Evolutionary conservation across 2,797 vertebrate genomes (phyloP), one percentile per base, ranked within the genome.

Genomic region (Alfaro cultratus): DNA sequence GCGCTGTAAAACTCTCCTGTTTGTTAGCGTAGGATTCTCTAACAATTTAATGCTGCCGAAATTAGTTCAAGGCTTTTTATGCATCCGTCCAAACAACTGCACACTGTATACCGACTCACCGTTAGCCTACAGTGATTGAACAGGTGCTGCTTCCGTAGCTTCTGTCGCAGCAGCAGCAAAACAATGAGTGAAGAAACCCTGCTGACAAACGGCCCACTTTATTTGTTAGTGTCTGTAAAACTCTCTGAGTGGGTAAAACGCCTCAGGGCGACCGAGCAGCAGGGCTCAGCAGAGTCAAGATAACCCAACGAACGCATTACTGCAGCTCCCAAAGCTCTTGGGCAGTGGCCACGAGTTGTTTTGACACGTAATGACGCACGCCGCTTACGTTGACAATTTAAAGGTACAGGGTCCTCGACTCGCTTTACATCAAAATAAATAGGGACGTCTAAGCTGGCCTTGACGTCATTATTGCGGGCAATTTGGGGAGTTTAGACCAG

Each of bases 351-450:
- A 70, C 73, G 0, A 68, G 31, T 41, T 83, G 79, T 75, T 81
- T 80, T 60, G 45, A 45, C 53, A 0, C 90, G 86, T 75, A 13
- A 85, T 93, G 92, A 95, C 93, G 90, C 62, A 85, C 64, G 46
- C 60, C 67, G 4, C 43, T 23, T 6, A 46, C 73, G 78, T 57
- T 5, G 0, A 7, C 41, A 21, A 45, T 12, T 94, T 95, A 92
- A 94, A 94, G 92, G 55, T 71, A n/a, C 91, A 81, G 81, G 55
- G 78, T 70, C 62, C 45, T 26, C 11, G 2, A 4, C 39, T 60
- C 68, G 43, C 2, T 2, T 55, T 41, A 60, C 47, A 4, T 43
- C 57, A 51, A 34, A 49, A n/a, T n/a, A 51, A 11, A 57, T 15
- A 26, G 45, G 10, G 47, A 43, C 71, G 2, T 39, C 23, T 1